These are phyloP conservation scores for Andrena trimmerana DNA, from an alignment of 2,888 invertebrate species.

Conservation along the genomic window DNA sequence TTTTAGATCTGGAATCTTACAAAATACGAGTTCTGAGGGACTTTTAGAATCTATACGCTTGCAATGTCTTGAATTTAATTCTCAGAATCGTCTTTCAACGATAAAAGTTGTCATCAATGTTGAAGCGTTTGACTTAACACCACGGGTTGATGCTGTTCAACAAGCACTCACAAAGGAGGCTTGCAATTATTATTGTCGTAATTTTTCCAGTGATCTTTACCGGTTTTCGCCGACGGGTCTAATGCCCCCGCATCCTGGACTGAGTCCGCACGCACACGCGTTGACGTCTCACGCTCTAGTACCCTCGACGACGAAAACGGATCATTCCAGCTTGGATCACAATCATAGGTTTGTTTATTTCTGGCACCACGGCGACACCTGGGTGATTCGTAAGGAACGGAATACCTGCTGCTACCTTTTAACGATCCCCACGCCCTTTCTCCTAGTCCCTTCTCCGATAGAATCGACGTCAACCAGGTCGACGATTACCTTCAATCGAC, in stretches of 20 bases:
- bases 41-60: too few relatives aligned
- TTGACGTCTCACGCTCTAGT: slow-evolving; percentile 93
- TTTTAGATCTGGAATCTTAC: too few relatives aligned
- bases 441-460: not conserved
- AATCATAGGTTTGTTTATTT: slow-evolving; percentile 89
- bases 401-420: not conserved
- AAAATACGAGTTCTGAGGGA: too few relatives aligned
- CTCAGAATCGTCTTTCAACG: too few relatives aligned
- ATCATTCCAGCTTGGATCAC: slow-evolving; percentile 88
- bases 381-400: slow-evolving; percentile 33
- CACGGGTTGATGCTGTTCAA: not conserved
- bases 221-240: slow-evolving; percentile 96
- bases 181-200: not conserved
- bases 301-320: slow-evolving; percentile 91
- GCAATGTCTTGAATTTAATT: too few relatives aligned
- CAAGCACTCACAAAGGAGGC: not conserved
- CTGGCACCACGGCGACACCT: slow-evolving; percentile 55
- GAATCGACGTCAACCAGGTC: too few relatives aligned
- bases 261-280: slow-evolving; percentile 91
- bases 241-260: slow-evolving; percentile 90
- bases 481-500: too few relatives aligned
- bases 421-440: slow-evolving; percentile 1
- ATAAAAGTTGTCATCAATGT: not conserved
- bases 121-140: not conserved
- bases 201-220: slow-evolving; percentile 91